Conservation (phyloP, 2,888 invertebrate species). For the Theodoxus fluviatilis region DNA sequence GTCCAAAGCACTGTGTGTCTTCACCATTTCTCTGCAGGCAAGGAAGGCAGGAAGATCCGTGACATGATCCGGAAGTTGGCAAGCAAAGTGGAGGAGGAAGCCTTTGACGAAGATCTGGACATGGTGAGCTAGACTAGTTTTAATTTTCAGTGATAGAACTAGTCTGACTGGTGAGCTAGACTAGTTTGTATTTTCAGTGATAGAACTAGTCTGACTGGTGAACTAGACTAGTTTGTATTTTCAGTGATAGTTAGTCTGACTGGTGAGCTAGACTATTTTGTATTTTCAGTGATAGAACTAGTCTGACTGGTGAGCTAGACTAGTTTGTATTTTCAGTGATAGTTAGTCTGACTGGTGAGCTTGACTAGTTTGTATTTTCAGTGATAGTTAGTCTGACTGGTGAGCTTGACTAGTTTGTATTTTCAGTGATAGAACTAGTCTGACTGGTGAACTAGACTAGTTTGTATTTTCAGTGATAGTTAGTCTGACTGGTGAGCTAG, state of each 20-base stretch:
- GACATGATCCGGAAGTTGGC: slow-evolving; percentile 82
- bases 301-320: background rate
- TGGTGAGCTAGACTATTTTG: background rate
- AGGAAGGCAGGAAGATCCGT: slow-evolving; percentile 79
- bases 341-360: too few species aligned
- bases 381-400: too few species aligned
- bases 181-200: background rate
- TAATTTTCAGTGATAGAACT: background rate
- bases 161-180: background rate
- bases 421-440: too few species aligned
- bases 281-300: background rate
- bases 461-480: too few species aligned
- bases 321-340: too few species aligned
- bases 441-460: too few species aligned
- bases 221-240: background rate
- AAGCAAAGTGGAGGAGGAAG: slow-evolving; percentile 82
- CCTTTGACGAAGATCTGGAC: slow-evolving; percentile 82
- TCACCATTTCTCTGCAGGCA: slow-evolving; percentile 68
- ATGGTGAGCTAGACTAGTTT: slow-evolving; percentile 69
- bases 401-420: too few species aligned
- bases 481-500: too few species aligned
- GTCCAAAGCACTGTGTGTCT: background rate
- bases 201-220: background rate
- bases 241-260: too few species aligned
- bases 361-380: too few species aligned